Percentiles rank a stretch among this genome's conserved stretches.
Evolutionary conservation across 2,113 vertebrate species (phyloP).

Genomic region (Reinhardtius hippoglossoides): DNA sequence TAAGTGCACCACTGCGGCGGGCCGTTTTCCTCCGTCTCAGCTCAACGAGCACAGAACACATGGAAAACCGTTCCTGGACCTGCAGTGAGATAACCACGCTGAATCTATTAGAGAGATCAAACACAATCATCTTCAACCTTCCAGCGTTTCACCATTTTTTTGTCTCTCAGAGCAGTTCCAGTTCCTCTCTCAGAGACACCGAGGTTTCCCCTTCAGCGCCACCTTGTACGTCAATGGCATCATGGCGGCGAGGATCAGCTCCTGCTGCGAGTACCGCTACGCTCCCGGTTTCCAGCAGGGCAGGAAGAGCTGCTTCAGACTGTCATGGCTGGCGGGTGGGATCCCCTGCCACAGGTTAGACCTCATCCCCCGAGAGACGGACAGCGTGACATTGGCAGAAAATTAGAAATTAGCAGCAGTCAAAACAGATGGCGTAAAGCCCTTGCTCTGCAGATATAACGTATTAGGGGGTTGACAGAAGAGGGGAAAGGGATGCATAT

Average conservation of each 20-base stretch:
- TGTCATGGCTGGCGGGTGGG: constrained; percentile 81
- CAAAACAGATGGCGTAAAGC: constrained; percentile 26
- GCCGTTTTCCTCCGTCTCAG: neutral
- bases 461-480: neutral
- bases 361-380: neutral
- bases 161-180: constrained; percentile 80
- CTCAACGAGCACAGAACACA: neutral
- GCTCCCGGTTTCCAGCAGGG: constrained; percentile 84
- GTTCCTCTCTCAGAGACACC: constrained; percentile 83
- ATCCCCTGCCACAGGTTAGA: constrained; percentile 83
- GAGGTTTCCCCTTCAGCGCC: constrained; percentile 83
- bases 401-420: constrained; percentile 31
- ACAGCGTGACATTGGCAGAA: constrained; percentile 10
- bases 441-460: constrained; percentile 20
- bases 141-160: neutral
- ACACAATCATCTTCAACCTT: neutral
- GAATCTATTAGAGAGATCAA: constrained; percentile 6
- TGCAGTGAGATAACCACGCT: neutral
- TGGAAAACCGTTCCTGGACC: neutral
- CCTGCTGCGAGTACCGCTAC: constrained; percentile 87
- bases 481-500: constrained; percentile 13
- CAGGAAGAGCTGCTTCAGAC: constrained; percentile 79
- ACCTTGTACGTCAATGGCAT: constrained; percentile 82
- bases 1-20: neutral
- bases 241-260: constrained; percentile 80